Base-by-base conservation (phyloP, 1,140 invertebrate species). In the Caenorhabditis tropicalis region DNA sequence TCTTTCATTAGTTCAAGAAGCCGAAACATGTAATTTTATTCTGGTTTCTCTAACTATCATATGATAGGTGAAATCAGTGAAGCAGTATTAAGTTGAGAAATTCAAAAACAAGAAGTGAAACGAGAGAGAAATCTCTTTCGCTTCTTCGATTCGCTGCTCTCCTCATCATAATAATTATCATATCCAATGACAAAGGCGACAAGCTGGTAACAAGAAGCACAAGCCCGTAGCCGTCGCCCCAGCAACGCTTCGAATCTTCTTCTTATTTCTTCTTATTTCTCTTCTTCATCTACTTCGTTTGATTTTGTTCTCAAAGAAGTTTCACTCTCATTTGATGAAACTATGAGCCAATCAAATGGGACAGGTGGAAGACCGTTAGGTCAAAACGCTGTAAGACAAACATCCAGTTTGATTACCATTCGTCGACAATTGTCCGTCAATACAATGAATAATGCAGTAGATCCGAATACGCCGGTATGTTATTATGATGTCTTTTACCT, bases 231-330 rank as follows among this genome's bases (percentile, higher is more conserved):
- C n/a, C 7, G 65, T 74, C n/a, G n/a, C 65, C 65, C 65, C 29
- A 74, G 65, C 65, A 74, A 74, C 65, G 65, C 36, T 74, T 74
- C 65, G 36, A 12, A 43, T 21, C 60, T 70, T 36, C 60, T n/a
- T 70, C 19, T 19, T 70, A 16, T 16, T n/a, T n/a, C n/a, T 51
- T 21, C 21, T 51, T 3, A 2, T 51, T 12, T 27, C 24, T 4
- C n/a, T 51, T 51, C 49, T 16, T n/a, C 6, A 19, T 33, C 24
- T 65, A 36, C n/a, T 65, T 36, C 58, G 19, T 65, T 36, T 58
- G 39, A 51, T n/a, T 16, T 16, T 1, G 49, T 51, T n/a, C 16
- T 51, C 49, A 16, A 6, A 51, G 15, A 19, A 51, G 49, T 6
- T 43, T 43, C 39, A 5, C 39, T 43, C 39, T 43, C 39, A 43